Evolutionary conservation across 1,140 invertebrate species (phyloP).

Genomic region (Achatina immaculata): DNA sequence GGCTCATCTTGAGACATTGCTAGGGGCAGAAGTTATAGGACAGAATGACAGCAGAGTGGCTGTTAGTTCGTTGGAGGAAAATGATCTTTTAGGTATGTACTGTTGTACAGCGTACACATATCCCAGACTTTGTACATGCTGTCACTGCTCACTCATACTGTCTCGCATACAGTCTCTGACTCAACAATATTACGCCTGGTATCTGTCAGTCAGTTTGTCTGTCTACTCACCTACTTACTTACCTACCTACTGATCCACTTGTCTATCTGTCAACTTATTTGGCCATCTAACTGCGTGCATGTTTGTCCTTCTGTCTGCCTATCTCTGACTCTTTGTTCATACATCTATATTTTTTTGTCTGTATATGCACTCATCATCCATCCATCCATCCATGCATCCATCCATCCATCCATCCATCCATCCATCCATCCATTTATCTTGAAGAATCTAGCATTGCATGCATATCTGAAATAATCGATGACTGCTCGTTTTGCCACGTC

Average conservation of each 20-base stretch:
- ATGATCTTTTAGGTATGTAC: slow-evolving; percentile 17
- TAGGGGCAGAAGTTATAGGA: slow-evolving; percentile 5
- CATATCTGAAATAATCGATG: too few relatives aligned
- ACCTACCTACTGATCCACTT: not conserved
- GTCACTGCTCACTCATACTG: not conserved
- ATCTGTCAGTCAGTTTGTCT: not conserved
- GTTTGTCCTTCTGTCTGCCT: not conserved
- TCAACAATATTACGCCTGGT: not conserved
- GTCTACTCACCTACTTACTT: not conserved
- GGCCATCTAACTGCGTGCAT: not conserved
- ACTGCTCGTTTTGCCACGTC: too few relatives aligned
- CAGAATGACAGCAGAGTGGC: not conserved
- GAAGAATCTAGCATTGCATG: too few relatives aligned
- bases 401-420: too few relatives aligned
- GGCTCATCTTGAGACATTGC: slow-evolving; percentile 1
- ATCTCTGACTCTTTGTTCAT: too few relatives aligned
- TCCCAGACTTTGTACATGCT: not conserved
- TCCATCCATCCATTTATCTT: too few relatives aligned
- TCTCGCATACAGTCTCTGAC: not conserved
- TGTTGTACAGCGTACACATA: not conserved
- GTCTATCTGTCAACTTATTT: not conserved
- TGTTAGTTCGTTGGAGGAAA: not conserved
- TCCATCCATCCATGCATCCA: too few relatives aligned
- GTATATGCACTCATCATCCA: too few relatives aligned
- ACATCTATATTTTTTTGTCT: too few relatives aligned